A percentile compares a stretch with the other conserved stretches of the same genome.
Evolutionary conservation across 2,797 vertebrate genomes (phyloP).

Genomic region (Paedocypris micromegethes): DNA sequence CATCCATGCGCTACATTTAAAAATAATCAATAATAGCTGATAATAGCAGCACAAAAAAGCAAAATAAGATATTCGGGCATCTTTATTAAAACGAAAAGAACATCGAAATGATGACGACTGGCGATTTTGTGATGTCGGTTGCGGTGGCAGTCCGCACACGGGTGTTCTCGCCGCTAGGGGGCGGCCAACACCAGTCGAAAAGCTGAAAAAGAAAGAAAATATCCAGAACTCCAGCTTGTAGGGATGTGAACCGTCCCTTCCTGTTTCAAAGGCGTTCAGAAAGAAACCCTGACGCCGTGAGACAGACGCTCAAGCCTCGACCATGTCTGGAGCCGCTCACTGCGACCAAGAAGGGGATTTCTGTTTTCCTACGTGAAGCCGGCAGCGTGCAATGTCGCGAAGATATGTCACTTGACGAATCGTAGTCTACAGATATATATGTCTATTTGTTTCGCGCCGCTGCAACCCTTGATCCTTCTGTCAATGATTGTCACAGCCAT

Average conservation of each 20-base stretch:
- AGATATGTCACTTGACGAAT: constrained; percentile 50
- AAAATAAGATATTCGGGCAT: background rate
- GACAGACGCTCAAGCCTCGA: constrained; percentile 58
- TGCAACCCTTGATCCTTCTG: constrained; percentile 65
- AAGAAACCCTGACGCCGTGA: constrained; percentile 63
- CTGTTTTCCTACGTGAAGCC: constrained; percentile 49
- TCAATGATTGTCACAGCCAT: constrained; percentile 71
- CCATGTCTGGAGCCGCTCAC: constrained; percentile 63
- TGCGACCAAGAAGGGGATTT: constrained; percentile 52
- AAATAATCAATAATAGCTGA: too few species aligned
- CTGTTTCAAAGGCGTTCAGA: constrained; percentile 71
- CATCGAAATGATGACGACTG: background rate
- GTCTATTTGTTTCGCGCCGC: constrained; percentile 56
- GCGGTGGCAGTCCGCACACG: constrained; percentile 9
- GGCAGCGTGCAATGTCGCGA: constrained; percentile 46
- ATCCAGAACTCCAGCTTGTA: constrained; percentile 65
- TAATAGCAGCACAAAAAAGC: background rate
- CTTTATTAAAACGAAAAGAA: too few species aligned
- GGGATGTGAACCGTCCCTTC: constrained; percentile 78
- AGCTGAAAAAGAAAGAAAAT: constrained; percentile 50
- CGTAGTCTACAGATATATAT: constrained; percentile 57
- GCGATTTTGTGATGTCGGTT: background rate
- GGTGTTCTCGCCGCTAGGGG: constrained; percentile 62
- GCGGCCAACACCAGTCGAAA: constrained; percentile 58
- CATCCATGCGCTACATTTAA: too few species aligned